Evolutionary conservation across 37 sponge, comb jelly and placozoan genomes (phyloP).

Genomic region (Tethya wilhelma): DNA sequence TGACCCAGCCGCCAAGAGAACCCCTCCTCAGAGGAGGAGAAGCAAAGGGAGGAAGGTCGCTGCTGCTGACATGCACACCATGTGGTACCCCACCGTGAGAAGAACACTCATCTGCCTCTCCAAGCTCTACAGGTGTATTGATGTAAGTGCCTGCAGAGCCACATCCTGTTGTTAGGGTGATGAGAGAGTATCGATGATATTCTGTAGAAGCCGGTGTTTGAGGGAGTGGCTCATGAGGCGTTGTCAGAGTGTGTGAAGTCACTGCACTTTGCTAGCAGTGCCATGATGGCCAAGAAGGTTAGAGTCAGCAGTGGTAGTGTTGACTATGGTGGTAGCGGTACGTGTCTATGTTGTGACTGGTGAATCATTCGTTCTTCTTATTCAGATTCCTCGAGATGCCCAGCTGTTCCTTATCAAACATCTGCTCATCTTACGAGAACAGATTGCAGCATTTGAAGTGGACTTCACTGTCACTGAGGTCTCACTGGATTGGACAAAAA

Average conservation of each 20-base stretch:
- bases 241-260: slow-evolving; percentile 88
- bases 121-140: slow-evolving; percentile 95
- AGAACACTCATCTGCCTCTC: slow-evolving; percentile 94
- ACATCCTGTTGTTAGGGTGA: neutral
- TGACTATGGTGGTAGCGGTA: neutral
- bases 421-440: slow-evolving; percentile 95
- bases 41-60: slow-evolving; percentile 22
- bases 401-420: slow-evolving; percentile 97
- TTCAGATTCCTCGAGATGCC: slow-evolving; percentile 73
- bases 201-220: slow-evolving; percentile 85
- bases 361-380: neutral
- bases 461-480: slow-evolving; percentile 92
- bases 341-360: neutral
- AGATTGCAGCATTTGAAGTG: slow-evolving; percentile 97
- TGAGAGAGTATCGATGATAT: too few relatives aligned
- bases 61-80: slow-evolving; percentile 92
- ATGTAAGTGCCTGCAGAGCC: slow-evolving; percentile 38
- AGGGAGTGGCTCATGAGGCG: slow-evolving; percentile 95
- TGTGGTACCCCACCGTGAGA: slow-evolving; percentile 99
- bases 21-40: slow-evolving; percentile 11
- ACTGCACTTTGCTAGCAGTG: slow-evolving; percentile 70
- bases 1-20: neutral
- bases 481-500: slow-evolving; percentile 89
- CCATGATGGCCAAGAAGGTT: slow-evolving; percentile 84
- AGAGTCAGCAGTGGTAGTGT: neutral